Evolutionary conservation across 2,797 vertebrate genomes (phyloP), one percentile per base, ranked within the genome.

Genomic region (Sebastes aleutianus): DNA sequence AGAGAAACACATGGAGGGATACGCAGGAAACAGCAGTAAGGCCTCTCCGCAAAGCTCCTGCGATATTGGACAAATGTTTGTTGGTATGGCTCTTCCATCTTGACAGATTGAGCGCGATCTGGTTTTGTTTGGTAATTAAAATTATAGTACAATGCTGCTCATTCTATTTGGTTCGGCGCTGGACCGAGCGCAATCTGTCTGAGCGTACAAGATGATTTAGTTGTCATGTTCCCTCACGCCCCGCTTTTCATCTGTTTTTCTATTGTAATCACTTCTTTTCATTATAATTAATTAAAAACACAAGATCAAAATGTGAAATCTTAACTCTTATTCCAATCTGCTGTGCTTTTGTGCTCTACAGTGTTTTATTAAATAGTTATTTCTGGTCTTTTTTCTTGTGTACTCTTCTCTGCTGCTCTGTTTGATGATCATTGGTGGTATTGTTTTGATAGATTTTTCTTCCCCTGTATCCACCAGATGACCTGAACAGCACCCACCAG

Each of bases 401-500:
- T 71, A 13, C 31, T 78, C 2, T 39, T 13, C 65, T 16, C 12
- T 1, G 4, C 63, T 78, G 12, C 54, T 74, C 43, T 79, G 47
- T 47, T 71, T 72, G 29, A 31, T 80, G 20, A 69, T 43, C 69
- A 6, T 61, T 29, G 14, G 6, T 22, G 4, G 4, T 39, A 20
- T 65, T 58, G 18, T n/a, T 77, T 57, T 81, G 43, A 85, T 50
- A 3, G 18, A n/a, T 83, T 84, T 59, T 16, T 85, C 32, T 53
- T 53, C 26, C 7, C 14, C 3, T 85, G 22, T 95, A 22, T 78
- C 92, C 84, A 83, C 66, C 89, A 99, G 98, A 98, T 95, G 96
- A 98, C 94, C 95, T 98, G 90, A 98, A 98, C 91, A 95, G 92
- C 84, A 99, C 97, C 56, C 98, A 99, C 92, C 98, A 99, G 82